phyloP scores from a whole-genome alignment of 2,797 vertebrate species.

The Acanthis flammea region DNA sequence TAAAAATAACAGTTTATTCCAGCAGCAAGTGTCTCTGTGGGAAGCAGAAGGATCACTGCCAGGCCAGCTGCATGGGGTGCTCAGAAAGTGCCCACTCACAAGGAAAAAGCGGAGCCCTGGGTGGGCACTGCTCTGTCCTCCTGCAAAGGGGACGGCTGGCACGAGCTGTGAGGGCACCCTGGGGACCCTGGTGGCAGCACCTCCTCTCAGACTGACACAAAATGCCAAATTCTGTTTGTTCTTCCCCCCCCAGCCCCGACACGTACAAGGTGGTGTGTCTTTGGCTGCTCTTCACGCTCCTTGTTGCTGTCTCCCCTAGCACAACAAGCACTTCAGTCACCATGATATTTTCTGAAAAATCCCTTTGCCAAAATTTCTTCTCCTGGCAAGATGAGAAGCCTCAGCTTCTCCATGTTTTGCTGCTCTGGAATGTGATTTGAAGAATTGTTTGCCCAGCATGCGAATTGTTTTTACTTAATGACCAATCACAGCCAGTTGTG shows the following conservation, averaged over 20 bases:
- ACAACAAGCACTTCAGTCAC: background rate
- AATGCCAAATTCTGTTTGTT: background rate
- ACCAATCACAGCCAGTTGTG: background rate
- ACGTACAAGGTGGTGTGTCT: background rate
- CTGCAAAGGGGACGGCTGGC: background rate
- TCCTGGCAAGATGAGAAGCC: background rate
- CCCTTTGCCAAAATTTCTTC: background rate
- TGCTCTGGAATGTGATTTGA: background rate
- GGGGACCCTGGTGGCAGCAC: background rate
- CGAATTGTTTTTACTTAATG: background rate
- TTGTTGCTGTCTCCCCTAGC: background rate
- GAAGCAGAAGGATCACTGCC: background rate
- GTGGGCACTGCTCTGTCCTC: background rate
- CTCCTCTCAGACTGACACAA: accelerated
- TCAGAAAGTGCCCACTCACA: background rate
- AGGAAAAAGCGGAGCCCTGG: background rate
- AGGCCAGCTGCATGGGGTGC: background rate
- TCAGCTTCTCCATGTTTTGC: background rate
- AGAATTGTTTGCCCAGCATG: background rate
- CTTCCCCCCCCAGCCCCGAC: background rate
- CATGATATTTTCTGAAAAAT: background rate
- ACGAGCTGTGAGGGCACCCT: background rate
- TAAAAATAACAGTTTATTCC: constrained; percentile 5
- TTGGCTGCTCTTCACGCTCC: background rate
- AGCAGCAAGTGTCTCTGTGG: background rate